Evolutionary conservation across 1,140 invertebrate species (phyloP).

Genomic region (Druon quercuslanigerum): DNA sequence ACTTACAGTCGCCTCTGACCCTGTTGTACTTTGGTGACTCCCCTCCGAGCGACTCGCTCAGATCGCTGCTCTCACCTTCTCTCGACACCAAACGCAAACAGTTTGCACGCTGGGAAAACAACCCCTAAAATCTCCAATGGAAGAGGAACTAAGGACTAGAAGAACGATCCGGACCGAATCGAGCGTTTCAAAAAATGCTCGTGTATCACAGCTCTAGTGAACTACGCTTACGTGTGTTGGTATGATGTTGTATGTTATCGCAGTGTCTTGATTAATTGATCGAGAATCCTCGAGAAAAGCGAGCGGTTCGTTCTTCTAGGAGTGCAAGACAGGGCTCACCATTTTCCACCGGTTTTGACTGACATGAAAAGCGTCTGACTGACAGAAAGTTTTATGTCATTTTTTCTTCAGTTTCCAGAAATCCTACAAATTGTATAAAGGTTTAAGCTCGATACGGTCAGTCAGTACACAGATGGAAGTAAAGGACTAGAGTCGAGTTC

Average conservation of each 20-base stretch:
- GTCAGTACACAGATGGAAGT: too few relatives aligned
- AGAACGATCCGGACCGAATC: constrained; percentile 35
- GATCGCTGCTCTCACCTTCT: constrained; percentile 79
- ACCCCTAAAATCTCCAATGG: constrained; percentile 55
- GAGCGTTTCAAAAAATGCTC: constrained; percentile 12
- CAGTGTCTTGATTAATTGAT: constrained; percentile 48
- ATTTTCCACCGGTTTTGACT: too few relatives aligned
- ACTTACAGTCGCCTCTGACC: constrained; percentile 80
- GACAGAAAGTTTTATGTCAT: too few relatives aligned
- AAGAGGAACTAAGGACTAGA: not conserved
- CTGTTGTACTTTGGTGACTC: constrained; percentile 75
- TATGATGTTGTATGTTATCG: constrained; percentile 66
- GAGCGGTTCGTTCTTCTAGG: constrained; percentile 25
- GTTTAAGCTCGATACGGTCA: too few relatives aligned
- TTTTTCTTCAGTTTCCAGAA: too few relatives aligned
- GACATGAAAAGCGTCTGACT: too few relatives aligned
- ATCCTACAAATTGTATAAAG: too few relatives aligned
- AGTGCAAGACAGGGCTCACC: not conserved
- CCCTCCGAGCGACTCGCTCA: constrained; percentile 76
- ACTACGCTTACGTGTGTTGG: constrained; percentile 68
- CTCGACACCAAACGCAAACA: constrained; percentile 74
- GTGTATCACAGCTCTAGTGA: constrained; percentile 52
- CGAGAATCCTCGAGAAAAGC: constrained; percentile 29
- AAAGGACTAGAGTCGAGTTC: too few relatives aligned
- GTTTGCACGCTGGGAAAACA: constrained; percentile 72